Conservation (phyloP, 2,797 vertebrate species). For the Acanthopagrus latus region DNA sequence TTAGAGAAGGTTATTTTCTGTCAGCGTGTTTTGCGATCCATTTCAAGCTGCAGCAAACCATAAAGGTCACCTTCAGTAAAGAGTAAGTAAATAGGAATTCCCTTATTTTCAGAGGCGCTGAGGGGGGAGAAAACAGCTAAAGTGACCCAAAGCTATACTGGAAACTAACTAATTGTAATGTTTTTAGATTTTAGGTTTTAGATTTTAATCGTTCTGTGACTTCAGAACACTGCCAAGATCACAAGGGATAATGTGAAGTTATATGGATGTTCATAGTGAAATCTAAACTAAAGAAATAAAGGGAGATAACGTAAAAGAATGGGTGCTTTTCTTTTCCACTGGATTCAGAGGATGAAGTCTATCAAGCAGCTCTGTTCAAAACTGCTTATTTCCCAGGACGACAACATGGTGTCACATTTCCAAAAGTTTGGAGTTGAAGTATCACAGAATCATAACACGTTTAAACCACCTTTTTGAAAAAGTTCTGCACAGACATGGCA, state of each 20-base stretch:
- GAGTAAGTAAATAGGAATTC: neutral
- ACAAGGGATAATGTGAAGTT: neutral
- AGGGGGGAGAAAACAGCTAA: neutral
- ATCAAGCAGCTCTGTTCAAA: too few species aligned
- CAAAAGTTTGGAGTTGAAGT: too few species aligned
- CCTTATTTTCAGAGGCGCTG: neutral
- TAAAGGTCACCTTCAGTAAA: constrained; percentile 13
- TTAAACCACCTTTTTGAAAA: too few species aligned
- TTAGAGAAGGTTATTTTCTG: constrained; percentile 14
- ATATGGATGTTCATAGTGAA: neutral
- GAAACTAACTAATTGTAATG: neutral
- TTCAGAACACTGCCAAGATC: neutral
- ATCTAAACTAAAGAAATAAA: too few species aligned
- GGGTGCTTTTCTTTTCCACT: too few species aligned
- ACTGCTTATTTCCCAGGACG: too few species aligned
- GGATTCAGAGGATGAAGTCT: too few species aligned
- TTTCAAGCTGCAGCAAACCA: neutral
- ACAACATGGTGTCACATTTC: too few species aligned
- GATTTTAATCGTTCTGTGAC: neutral
- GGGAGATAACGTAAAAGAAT: too few species aligned
- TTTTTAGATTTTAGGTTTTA: neutral
- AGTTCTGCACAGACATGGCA: too few species aligned
- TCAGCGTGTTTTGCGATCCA: neutral
- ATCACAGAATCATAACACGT: too few species aligned
- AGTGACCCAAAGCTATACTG: neutral